Base-by-base conservation (phyloP, 2,888 invertebrate species). In the Thyatira batis region DNA sequence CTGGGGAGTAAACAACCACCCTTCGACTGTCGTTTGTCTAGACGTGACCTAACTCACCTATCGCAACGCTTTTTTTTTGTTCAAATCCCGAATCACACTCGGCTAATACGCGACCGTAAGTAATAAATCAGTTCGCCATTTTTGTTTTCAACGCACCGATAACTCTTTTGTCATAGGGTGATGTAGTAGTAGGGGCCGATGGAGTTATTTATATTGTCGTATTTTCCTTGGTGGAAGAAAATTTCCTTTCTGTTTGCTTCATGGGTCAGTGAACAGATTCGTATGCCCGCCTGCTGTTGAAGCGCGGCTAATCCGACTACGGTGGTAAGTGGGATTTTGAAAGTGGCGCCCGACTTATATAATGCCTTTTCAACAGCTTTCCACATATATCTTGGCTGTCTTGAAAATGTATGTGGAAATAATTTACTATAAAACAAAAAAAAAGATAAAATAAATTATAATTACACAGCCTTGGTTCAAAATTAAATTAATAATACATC, bases 71-170 rank as follows among this genome's bases (percentile, higher is more conserved):
- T 45, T 50, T 71, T 67, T 60, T 56, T 63, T 57, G 52, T 60
- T 56, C 64, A 56, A 69, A 74, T 70, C 72, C 65, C 68, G 69
- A 80, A 84, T 82, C 80, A 79, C 71, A 75, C 75, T 62, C 73
- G 71, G 78, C 86, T 87, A 88, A 87, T 86, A 80, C 83, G 73
- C 74, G 71, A 63, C 61, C 72, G 75, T 76, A 79, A 61, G 70
- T 73, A 69, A 86, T 92, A 92, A 91, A 92, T 92, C 90, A 89
- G 78, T 71, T 82, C 80, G 89, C 87, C 92, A 92, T 92, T 92
- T 92, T 91, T 92, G 92, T 92, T 92, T 90, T 92, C 92, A 91
- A 90, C 92, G 92, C 90, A 91, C 89, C 91, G 89, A 91, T 92
- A 92, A 92, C 92, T 92, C 92, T 92, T 92, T 92, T 92, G 91